Conservation (phyloP, 2,797 vertebrate species). For the Enteromius paludinosus region DNA sequence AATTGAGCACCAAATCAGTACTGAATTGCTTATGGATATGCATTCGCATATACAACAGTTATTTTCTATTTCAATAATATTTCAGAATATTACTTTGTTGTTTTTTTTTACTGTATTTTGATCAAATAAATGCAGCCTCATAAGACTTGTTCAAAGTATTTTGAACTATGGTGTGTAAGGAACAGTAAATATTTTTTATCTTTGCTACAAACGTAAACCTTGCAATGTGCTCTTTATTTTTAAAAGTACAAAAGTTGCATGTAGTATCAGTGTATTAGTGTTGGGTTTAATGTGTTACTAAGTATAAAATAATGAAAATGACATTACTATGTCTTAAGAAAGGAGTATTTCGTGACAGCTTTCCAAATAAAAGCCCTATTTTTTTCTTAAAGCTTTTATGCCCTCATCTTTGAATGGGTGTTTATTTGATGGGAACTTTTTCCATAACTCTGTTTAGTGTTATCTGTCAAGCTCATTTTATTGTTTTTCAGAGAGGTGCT, state of each 20-base stretch:
- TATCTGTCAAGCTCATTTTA: not conserved
- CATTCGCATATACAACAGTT: not conserved
- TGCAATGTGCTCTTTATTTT: not conserved
- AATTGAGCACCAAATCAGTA: not conserved
- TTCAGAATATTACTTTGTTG: not conserved
- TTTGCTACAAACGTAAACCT: not conserved
- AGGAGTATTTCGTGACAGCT: not conserved
- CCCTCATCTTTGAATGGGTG: not conserved
- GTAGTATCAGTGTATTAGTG: not conserved
- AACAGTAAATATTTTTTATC: not conserved
- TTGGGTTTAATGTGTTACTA: too few species aligned
- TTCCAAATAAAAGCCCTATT: not conserved
- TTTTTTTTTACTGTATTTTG: not conserved
- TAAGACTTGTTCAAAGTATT: not conserved
- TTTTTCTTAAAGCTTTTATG: not conserved
- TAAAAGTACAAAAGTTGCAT: not conserved
- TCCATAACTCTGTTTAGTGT: not conserved
- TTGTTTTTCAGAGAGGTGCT: constrained; percentile 86
- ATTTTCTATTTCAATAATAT: not conserved
- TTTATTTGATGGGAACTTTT: not conserved
- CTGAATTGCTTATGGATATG: too few species aligned
- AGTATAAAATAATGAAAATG: too few species aligned
- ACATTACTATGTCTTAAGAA: not conserved
- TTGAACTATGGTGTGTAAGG: not conserved
- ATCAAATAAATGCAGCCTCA: not conserved